A percentile compares a stretch with the other conserved stretches of the same genome.
phyloP scores from a whole-genome alignment of 92 coral and sea anemone species.

The Heliopora coerulea region DNA sequence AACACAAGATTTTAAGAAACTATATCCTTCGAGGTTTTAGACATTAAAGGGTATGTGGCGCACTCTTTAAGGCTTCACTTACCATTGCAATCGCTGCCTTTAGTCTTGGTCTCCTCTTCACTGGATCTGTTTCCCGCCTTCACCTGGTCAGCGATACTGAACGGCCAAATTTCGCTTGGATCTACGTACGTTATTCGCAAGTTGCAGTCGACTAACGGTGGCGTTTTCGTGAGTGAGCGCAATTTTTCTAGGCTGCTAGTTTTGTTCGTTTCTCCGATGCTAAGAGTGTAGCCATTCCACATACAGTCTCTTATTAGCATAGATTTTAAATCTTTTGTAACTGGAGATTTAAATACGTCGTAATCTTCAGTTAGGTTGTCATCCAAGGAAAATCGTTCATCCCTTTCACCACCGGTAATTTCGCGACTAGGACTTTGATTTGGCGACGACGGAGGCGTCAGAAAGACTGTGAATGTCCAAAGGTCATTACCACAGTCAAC shows the following conservation, averaged over 20 bases:
- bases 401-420: conserved; percentile 1
- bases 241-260: conserved; percentile 66
- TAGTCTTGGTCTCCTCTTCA: conserved; percentile 59
- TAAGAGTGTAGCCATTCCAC: conserved; percentile 97
- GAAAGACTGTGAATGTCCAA: conserved; percentile 16
- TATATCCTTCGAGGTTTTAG: not conserved
- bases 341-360: not conserved
- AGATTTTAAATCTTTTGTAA: conserved; percentile 71
- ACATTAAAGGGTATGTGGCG: no score
- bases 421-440: conserved; percentile 5
- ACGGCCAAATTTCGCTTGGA: conserved; percentile 96
- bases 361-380: conserved; percentile 13
- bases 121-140: conserved; percentile 50
- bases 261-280: conserved; percentile 53
- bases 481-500: not conserved
- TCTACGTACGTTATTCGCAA: conserved; percentile 89
- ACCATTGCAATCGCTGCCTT: conserved; percentile 66
- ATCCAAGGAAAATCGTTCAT: not conserved
- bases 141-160: conserved; percentile 68
- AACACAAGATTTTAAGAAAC: not conserved
- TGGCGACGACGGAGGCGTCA: conserved; percentile 35
- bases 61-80: no score
- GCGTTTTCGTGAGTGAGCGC: conserved; percentile 83
- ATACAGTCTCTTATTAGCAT: conserved; percentile 97
- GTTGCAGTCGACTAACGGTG: conserved; percentile 85